Evolutionary conservation across 2,888 invertebrate genomes (phyloP), one percentile per base, ranked within the genome.

Genomic region (Lithophane leautieri): DNA sequence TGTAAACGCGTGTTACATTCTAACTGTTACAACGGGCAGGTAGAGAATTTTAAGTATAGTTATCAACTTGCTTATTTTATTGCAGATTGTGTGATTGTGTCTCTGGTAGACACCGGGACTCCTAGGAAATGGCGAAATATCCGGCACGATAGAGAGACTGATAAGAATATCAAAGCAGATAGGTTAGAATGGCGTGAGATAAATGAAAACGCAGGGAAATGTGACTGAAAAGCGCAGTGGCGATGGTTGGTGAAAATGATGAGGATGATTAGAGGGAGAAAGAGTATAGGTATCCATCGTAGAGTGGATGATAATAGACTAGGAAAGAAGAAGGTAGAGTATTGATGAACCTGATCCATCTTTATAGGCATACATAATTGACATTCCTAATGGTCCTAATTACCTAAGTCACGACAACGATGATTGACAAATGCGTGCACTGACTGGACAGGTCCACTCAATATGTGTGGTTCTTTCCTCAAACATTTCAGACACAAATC

Each of bases 1-100:
- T 78, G 67, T 68, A 25, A 60, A 79, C 77, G 78, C 62, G 74
- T 70, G 84, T 88, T 76, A 86, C 86, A 78, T 86, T 80, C 73
- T 82, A 86, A 84, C 63, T 50, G 70, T 68, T 60, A 28, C 42
- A 69, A 80, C 86, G 77, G 76, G 65, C 80, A 60, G 34, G 67
- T 8, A 4, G n/a, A 40, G 75, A 76, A 83, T 84, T 40, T 72
- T 54, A 75, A 85, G 63, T 74, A 22, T 3, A 25, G 11, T 16
- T 44, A 60, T 50, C 47, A 63, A 71, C 22, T 58, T 34, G 28
- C 28, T 61, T 71, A 74, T 25, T 52, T 66, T 84, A 56, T 74
- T 63, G 70, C 56, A 42, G 73, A 85, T 73, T 62, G 60, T 25
- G 22, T 65, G 73, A 73, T 76, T 81, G 40, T 58, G 44, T 70